phyloP scores from a whole-genome alignment of 2,797 vertebrate species.

The Leptoclinus maculatus region DNA sequence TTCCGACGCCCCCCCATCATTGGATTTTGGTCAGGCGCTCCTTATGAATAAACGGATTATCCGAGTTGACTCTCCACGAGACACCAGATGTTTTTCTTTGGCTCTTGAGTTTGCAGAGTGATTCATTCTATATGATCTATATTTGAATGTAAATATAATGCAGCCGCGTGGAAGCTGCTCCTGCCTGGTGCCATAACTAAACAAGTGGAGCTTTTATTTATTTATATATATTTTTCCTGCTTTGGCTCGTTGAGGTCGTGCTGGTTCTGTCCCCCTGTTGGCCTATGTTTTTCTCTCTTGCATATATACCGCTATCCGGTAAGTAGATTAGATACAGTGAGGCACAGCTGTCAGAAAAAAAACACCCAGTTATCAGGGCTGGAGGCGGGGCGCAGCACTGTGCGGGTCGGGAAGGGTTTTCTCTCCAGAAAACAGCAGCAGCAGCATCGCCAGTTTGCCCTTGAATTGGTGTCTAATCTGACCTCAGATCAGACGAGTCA shows the following conservation, averaged over 20 bases:
- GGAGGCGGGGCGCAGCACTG: not conserved
- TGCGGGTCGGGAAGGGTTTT: not conserved
- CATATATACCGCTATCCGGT: constrained; percentile 9
- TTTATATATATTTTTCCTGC: not conserved
- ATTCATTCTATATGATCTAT: not conserved
- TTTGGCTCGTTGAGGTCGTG: not conserved
- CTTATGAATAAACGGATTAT: not conserved
- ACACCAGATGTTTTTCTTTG: not conserved
- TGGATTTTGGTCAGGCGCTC: not conserved
- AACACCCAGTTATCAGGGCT: constrained; percentile 30
- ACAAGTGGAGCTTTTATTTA: not conserved
- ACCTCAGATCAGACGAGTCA: constrained; percentile 14
- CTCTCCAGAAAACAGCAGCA: too few species aligned
- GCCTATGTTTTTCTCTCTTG: not conserved
- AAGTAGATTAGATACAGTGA: constrained; percentile 54
- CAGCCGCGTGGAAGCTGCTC: not conserved
- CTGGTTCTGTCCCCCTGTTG: not conserved
- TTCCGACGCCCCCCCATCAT: not conserved
- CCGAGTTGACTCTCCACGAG: not conserved
- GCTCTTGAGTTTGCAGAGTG: not conserved
- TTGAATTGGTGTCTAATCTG: not conserved
- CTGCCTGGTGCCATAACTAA: not conserved
- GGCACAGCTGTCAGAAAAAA: constrained; percentile 47
- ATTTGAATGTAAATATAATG: not conserved
- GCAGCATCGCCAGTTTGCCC: not conserved